Percentiles rank a stretch among this genome's conserved stretches.
These are phyloP conservation scores for Sycobia sp. DNA, from an alignment of 1,140 invertebrate genomes.

Conservation along the genomic window DNA sequence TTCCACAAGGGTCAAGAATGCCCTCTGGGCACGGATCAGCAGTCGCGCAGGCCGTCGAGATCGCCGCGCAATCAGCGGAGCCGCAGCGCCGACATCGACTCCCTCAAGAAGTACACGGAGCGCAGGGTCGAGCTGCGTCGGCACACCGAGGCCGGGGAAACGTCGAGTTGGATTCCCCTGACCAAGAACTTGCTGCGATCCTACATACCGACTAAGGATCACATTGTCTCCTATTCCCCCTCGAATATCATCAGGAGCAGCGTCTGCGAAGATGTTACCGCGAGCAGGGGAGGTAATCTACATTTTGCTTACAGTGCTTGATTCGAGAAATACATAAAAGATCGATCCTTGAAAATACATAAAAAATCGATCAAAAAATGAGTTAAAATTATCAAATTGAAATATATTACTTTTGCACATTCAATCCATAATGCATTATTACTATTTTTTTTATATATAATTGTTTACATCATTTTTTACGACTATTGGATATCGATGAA, in stretches of 20 bases:
- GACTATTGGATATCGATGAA: no score
- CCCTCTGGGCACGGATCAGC: constrained; percentile 45
- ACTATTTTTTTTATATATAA: no score
- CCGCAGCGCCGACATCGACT: constrained; percentile 51
- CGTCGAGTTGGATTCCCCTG: constrained; percentile 41
- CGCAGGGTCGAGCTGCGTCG: constrained; percentile 47
- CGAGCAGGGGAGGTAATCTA: neutral
- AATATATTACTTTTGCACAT: no score
- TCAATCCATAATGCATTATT: no score
- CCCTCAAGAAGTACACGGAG: constrained; percentile 50
- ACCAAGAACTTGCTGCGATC: constrained; percentile 27
- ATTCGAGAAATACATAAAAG: no score
- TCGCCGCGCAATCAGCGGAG: constrained; percentile 52
- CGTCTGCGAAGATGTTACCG: neutral
- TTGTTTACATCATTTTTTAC: no score
- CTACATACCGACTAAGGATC: constrained; percentile 33
- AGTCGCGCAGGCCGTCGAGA: constrained; percentile 45
- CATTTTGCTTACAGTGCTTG: no score
- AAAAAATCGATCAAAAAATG: no score
- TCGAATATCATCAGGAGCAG: neutral
- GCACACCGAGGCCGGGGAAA: constrained; percentile 45
- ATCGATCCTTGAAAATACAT: no score
- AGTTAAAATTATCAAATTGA: no score
- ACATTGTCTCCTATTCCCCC: neutral
- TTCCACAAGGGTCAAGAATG: constrained; percentile 49